Evolutionary conservation across 2,797 vertebrate species (phyloP), one percentile per base, ranked within the genome.

Genomic region (Anabas testudineus): DNA sequence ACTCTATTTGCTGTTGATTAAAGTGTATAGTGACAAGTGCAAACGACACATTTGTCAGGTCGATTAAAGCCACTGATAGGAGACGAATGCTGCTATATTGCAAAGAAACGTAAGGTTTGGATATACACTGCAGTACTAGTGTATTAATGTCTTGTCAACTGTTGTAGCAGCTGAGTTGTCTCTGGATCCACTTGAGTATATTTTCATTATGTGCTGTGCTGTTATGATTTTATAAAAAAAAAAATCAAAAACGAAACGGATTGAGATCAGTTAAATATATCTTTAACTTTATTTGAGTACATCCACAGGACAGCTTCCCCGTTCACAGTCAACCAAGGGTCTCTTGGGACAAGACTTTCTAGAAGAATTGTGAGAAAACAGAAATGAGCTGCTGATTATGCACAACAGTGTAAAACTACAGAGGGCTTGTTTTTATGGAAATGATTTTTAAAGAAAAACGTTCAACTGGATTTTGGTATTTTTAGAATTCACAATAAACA

Each of bases 11-110:
- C 47, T 32, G 36, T 48, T 54, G 69, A 79, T 68, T 26, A 45
- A 52, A 57, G 46, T 36, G 49, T 32, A 49, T 51, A 24, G 68
- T 66, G 45, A 82, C 75, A 64, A 58, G 61, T 56, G 82, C 18
- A 2, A 72, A 58, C 10, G 10, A 21, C 66, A 57, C 39, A 63
- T 65, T 62, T 62, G 26, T 62, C 32, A 7, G 30, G 47, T 52
- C 41, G 10, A 37, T 57, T 19, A 46, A 32, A 54, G 28, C 41
- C 39, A 39, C 57, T 36, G 48, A 61, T 2, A 41, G 42, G 19
- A 49, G 47, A 61, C 21, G 16, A 2, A 13, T 42, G 58, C 26
- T 48, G 26, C 18, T 43, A 3, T 10, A 37, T n/a, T 3, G 14
- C 30, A 58, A 37, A 43, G 16, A n/a, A 39, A 51, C 15, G 15